Percentiles rank a stretch among this genome's conserved stretches.
Conservation (phyloP, 2,888 invertebrate genomes). For the Incurvaria masculella region DNA sequence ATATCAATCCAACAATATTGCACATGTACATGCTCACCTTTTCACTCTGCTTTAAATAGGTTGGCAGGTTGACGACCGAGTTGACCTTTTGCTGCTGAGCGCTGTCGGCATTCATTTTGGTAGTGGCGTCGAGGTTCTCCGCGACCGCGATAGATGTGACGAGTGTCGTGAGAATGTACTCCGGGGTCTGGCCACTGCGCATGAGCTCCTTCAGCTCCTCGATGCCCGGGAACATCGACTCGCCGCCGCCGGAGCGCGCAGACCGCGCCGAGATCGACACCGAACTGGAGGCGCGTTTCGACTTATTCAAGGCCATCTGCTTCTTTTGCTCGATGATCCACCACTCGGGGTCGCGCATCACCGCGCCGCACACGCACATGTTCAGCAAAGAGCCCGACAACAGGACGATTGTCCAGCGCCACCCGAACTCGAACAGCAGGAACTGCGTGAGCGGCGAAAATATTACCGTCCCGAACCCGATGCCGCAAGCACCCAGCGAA, state of each 20-base stretch:
- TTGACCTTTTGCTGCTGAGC: conserved; percentile 48
- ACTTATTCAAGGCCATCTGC: conserved; percentile 46
- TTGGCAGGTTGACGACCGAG: conserved; percentile 77
- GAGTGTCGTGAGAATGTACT: conserved; percentile 61
- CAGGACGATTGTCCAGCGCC: conserved; percentile 76
- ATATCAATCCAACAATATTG: not conserved
- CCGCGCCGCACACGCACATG: conserved; percentile 80
- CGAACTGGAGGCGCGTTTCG: conserved; percentile 50
- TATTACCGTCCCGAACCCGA: conserved; percentile 85
- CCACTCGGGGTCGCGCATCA: conserved; percentile 91
- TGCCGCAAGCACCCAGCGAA: conserved; percentile 84
- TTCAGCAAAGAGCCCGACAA: conserved; percentile 82
- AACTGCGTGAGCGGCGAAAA: conserved; percentile 81
- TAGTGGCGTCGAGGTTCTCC: conserved; percentile 42
- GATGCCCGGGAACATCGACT: conserved; percentile 59
- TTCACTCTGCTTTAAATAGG: conserved; percentile 71
- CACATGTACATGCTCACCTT: conserved; percentile 47
- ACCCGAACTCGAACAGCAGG: conserved; percentile 71
- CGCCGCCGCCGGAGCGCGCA: conserved; percentile 45
- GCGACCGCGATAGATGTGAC: conserved; percentile 57
- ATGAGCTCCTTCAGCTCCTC: conserved; percentile 66
- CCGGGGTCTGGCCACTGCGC: conserved; percentile 67
- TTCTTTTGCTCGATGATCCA: conserved; percentile 63
- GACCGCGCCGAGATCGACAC: conserved; percentile 50
- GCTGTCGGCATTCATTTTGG: conserved; percentile 48